Evolutionary conservation across 2,113 vertebrate species (phyloP).

Genomic region (Ictalurus furcatus): DNA sequence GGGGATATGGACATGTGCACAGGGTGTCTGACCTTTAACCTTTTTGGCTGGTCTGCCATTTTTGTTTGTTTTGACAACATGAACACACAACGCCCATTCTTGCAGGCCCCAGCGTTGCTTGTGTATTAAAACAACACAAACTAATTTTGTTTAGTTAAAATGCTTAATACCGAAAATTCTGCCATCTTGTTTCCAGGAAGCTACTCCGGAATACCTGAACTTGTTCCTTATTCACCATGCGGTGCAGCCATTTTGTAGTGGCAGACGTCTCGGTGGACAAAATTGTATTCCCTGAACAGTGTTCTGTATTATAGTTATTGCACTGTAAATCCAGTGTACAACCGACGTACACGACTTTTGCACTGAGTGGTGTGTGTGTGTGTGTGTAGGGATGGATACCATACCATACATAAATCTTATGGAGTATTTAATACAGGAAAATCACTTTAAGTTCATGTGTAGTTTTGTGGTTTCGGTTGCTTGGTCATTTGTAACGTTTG

Average conservation of each 20-base stretch:
- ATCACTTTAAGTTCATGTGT: not conserved
- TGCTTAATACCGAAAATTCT: not conserved
- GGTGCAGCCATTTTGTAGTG: not conserved
- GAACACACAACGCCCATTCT: not conserved
- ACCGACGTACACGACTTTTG: not conserved
- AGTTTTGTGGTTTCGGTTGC: not conserved
- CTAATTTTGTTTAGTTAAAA: too few species aligned
- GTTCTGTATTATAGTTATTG: not conserved
- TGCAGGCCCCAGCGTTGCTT: not conserved
- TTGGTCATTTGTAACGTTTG: not conserved
- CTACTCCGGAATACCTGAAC: not conserved
- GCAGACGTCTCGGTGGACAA: not conserved
- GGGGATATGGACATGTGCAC: not conserved
- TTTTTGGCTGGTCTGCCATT: not conserved
- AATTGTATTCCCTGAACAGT: not conserved
- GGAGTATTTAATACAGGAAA: not conserved
- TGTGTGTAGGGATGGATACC: not conserved
- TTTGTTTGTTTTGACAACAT: not conserved
- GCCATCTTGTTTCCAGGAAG: not conserved
- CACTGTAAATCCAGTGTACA: not conserved
- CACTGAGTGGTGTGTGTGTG: not conserved
- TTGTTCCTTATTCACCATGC: not conserved
- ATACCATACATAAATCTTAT: not conserved
- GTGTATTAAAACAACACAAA: not conserved
- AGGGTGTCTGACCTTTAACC: not conserved